These are phyloP conservation scores for Scrobipalpa atriplicella DNA, from an alignment of 2,888 invertebrate species.

Conservation along the genomic window DNA sequence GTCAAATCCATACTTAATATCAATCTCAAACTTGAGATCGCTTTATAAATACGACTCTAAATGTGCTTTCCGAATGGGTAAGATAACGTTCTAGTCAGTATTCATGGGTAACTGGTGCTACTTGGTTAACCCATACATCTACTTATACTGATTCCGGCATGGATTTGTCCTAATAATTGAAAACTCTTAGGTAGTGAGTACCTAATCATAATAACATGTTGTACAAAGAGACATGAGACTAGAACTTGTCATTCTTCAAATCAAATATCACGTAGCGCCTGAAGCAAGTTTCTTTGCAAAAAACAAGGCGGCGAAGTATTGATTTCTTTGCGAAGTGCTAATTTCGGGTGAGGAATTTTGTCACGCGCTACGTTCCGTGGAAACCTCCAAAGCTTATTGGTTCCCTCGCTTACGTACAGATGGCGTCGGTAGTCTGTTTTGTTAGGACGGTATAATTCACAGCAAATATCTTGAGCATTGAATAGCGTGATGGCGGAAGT, in stretches of 20 bases:
- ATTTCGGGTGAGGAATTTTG: conserved; percentile 37
- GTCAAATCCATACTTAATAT: too few species aligned
- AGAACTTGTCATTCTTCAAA: not conserved
- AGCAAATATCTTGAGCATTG: not conserved
- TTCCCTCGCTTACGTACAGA: conserved; percentile 37
- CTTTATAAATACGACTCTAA: too few species aligned
- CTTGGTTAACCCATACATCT: too few species aligned
- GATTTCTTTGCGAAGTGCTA: conserved; percentile 27
- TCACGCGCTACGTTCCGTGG: conserved; percentile 32
- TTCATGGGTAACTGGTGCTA: too few species aligned
- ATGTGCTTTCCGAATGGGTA: too few species aligned
- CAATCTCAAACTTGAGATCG: too few species aligned
- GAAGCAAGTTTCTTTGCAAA: not conserved
- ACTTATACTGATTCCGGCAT: too few species aligned
- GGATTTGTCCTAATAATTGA: too few species aligned
- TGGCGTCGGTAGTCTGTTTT: conserved; percentile 38
- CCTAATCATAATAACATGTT: not conserved
- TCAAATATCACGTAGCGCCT: conserved; percentile 1
- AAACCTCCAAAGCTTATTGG: conserved; percentile 44
- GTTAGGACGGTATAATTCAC: not conserved
- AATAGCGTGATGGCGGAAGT: too few species aligned
- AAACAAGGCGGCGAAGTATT: conserved; percentile 14
- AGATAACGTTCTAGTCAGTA: too few species aligned
- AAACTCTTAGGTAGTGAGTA: too few species aligned
- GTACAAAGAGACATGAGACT: not conserved